These are phyloP conservation scores for Mesoligia furuncula DNA, from an alignment of 2,888 invertebrate genomes.

Conservation along the genomic window DNA sequence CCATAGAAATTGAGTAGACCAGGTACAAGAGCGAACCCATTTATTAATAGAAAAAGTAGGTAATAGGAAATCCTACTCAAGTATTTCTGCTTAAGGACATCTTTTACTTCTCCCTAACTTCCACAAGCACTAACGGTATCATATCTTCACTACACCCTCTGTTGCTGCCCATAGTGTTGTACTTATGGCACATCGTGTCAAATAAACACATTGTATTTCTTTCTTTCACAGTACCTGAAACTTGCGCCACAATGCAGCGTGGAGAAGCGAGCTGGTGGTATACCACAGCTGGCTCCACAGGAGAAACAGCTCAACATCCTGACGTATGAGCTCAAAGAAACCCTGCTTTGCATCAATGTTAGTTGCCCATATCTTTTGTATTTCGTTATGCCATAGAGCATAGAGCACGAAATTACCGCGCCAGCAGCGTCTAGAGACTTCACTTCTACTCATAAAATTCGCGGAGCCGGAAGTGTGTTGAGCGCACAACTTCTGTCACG, in stretches of 20 bases:
- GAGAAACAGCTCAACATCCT: conserved; percentile 91
- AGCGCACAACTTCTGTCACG: no score
- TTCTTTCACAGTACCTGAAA: conserved; percentile 79
- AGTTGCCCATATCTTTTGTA: conserved; percentile 54
- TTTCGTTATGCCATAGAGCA: not conserved
- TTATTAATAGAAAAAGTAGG: not conserved
- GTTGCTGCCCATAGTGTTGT: not conserved
- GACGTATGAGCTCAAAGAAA: conserved; percentile 91
- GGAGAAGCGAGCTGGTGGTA: conserved; percentile 93
- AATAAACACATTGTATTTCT: not conserved
- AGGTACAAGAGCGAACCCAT: not conserved
- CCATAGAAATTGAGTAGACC: no score
- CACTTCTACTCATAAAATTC: no score
- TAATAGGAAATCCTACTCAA: not conserved
- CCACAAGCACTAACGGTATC: not conserved
- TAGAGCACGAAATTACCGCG: no score
- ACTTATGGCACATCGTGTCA: not conserved
- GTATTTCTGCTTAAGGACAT: not conserved
- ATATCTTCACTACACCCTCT: not conserved
- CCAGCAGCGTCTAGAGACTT: no score
- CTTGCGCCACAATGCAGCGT: conserved; percentile 90
- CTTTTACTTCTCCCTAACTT: not conserved
- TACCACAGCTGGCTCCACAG: conserved; percentile 92
- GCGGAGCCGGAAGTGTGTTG: no score
- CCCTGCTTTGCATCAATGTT: conserved; percentile 91